Evolutionary conservation across 2,888 invertebrate species (phyloP), one percentile per base, ranked within the genome.

Genomic region (Oxyteleia sp.): DNA sequence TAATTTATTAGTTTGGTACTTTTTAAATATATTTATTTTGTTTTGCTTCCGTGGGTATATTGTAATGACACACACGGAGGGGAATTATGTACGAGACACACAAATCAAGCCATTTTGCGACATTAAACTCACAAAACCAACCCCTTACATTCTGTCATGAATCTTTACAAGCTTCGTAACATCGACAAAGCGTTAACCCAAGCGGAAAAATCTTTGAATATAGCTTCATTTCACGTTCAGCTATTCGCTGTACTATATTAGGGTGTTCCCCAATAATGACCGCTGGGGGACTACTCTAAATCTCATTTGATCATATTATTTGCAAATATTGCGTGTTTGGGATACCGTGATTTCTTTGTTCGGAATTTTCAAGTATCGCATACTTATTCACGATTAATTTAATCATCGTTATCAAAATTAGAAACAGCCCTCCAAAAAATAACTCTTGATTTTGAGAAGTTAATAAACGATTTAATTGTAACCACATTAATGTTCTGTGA

Each of bases 31-130:
- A n/a, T n/a, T n/a, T n/a, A n/a, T n/a, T n/a, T n/a, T n/a, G n/a
- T n/a, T n/a, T 32, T 32, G 29, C 8, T 18, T 47, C 15, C 5
- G 15, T 4, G 16, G 41, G 63, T 13, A 15, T 41, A 51, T 47
- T 26, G 68, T 32, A 63, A 38, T 63, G 55, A 23, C 38, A 69
- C 11, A 57, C 64, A 71, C 26, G 63, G 32, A 38, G 32, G 41
- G 26, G 64, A 64, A 71, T 79, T 53, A 69, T 53, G 53, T 35
- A 61, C 51, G 63, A 26, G 55, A 35, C n/a, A 53, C 64, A 64
- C 63, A 71, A 79, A 71, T 79, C 79, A 79, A 55, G 71, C 71
- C 79, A 79, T 79, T 79, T 79, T 79, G 79, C 64, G 79, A 79
- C 79, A 79, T 64, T 57, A 61, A 71, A 79, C 71, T 38, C 64